Conservation (phyloP, 2,888 invertebrate species). For the Mylabris sibirica region DNA sequence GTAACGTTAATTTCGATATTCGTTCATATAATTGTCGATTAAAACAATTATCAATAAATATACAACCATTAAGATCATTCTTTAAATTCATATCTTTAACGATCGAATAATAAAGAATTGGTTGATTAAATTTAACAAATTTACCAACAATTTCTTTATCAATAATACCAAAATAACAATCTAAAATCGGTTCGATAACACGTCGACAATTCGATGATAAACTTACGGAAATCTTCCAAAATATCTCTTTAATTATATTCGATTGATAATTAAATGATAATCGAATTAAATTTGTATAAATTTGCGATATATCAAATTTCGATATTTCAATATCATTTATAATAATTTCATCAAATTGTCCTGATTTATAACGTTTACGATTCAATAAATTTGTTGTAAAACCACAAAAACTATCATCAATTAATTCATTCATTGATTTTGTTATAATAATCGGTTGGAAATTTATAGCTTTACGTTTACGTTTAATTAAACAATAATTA, state of each 20-base stretch:
- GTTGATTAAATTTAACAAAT: conserved; percentile 32
- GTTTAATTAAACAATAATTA: conserved; percentile 55
- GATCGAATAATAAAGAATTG: conserved; percentile 47
- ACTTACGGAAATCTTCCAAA: conserved; percentile 71
- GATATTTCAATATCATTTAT: conserved; percentile 32
- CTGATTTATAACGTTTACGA: conserved; percentile 63
- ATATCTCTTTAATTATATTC: conserved; percentile 51
- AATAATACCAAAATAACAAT: conserved; percentile 34
- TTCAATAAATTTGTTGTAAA: conserved; percentile 60
- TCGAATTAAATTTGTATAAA: conserved; percentile 47
- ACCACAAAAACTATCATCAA: conserved; percentile 60
- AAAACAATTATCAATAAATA: conserved; percentile 54
- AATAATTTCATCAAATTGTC: conserved; percentile 49
- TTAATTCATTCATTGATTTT: conserved; percentile 58
- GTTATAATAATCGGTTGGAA: conserved; percentile 66
- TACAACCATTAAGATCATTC: conserved; percentile 52
- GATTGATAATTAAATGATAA: conserved; percentile 46
- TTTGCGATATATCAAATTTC: conserved; percentile 44
- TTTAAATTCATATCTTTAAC: conserved; percentile 43
- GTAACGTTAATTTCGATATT: background rate
- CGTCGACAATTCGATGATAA: conserved; percentile 61
- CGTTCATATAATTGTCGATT: conserved; percentile 25
- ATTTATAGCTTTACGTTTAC: conserved; percentile 64
- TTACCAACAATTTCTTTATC: conserved; percentile 42
- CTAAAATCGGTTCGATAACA: conserved; percentile 16